Base-by-base conservation (phyloP, 2,888 invertebrate species). In the Dinocampus coccinellae region DNA sequence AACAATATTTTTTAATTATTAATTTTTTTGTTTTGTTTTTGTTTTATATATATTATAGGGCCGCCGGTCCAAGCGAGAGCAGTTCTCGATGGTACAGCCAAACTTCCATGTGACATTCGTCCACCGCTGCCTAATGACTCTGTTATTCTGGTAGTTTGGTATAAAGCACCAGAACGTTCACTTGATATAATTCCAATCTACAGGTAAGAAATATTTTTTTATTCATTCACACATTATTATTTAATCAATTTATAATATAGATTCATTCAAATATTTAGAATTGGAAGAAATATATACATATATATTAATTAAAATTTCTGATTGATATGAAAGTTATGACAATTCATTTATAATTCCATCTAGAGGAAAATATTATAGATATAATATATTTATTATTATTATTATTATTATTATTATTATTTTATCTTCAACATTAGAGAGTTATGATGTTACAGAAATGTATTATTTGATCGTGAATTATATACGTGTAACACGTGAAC, bases 141-240 rank as follows among this genome's bases (percentile, higher is more conserved):
- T 74, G 92, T 95, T 73, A 91, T 95, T 60, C 91, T 97, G 65
- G 95, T 96, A 81, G 94, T 96, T 66, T 97, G 96, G 96, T 97
- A 96, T 88, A 95, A 95, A 88, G 57, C 67, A 26, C 67, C 72
- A 24, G 72, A 72, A 26, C 62, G 67, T 10, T 63, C 62, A 20
- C 94, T 95, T 85, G 95, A 96, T 86, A 90, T 91, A 78, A 91
- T 93, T 75, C 96, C 96, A 75, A 94, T 97, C 82, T 97, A 96
- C 90, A 96, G 96, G 95, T 96, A 85, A 89, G 89, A 42, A 20
- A 16, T 20, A 20, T 3, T 3, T 3, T 39, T 3, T 3, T n/a
- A n/a, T n/a, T n/a, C n/a, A n/a, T n/a, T n/a, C n/a, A n/a, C n/a
- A n/a, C n/a, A n/a, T n/a, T n/a, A n/a, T n/a, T n/a, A n/a, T n/a